Evolutionary conservation across 2,888 invertebrate genomes (phyloP), one percentile per base, ranked within the genome.

Genomic region (Magallana nippona): DNA sequence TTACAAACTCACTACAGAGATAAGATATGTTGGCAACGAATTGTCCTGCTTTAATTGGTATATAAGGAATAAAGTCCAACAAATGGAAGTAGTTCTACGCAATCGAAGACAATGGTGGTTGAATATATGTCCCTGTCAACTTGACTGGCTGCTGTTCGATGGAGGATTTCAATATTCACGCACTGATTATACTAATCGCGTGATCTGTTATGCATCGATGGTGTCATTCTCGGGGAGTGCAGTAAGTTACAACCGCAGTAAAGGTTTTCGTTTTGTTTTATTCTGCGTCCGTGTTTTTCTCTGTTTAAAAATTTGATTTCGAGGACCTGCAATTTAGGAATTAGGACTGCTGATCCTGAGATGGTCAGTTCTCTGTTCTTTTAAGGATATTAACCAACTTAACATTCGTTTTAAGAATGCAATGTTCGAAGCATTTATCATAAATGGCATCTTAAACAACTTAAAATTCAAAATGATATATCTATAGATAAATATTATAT

Each of bases 201-300:
- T 71, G 32, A 71, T 71, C 5, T 71, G 71, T 71, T 71, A 71
- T 27, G 71, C 71, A 27, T 71, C 71, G 8, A 71, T 71, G 71
- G 32, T 71, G 71, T 71, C 71, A 8, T 32, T 71, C 27, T 13
- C 0, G 11, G 71, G 71, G 32, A 71, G 71, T 71, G 71, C 71
- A 11, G 71, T 71, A 71, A 71, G 71, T 32, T 15, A 10, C 1
- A 60, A 19, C 10, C 2, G 27, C 32, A 2, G 13, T 71, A 27
- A 13, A 5, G 11, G 11, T 15, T 1, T 60, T 8, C 17, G 8
- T 8, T 5, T 44, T 3, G 5, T 44, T 44, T 44, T 44, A 44
- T 44, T 44, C 44, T 44, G 8, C 44, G 44, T 44, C 44, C 44
- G 8, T 44, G 3, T 44, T 44, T 8, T 44, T 44, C 44, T 44